Percentiles rank a stretch among this genome's conserved stretches.
phyloP scores from a whole-genome alignment of 2,888 invertebrate species.

The Pachydiplax longipennis region DNA sequence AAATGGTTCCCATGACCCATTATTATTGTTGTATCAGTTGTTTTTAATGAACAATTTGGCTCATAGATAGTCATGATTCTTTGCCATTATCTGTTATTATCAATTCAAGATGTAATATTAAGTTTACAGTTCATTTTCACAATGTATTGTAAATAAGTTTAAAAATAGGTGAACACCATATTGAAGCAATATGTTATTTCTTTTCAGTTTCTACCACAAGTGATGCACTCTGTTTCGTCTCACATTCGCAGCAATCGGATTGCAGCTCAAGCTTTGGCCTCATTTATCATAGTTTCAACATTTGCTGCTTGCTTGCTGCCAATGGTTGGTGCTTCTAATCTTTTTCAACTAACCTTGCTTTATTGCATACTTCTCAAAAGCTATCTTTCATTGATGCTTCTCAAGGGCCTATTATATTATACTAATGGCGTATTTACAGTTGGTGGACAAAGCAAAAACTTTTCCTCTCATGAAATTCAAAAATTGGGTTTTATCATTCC shows the following conservation, averaged over 20 bases:
- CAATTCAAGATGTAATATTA: neutral
- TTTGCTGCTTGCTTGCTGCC: conserved; percentile 14
- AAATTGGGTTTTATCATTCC: too few relatives aligned
- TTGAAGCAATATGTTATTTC: neutral
- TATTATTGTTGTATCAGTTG: too few relatives aligned
- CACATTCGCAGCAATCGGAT: conserved; percentile 29
- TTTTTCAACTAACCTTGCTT: neutral
- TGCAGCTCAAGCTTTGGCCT: conserved; percentile 37
- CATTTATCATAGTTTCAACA: conserved; percentile 16
- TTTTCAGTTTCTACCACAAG: conserved; percentile 55
- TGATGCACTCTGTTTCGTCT: conserved; percentile 49
- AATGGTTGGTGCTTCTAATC: conserved; percentile 42
- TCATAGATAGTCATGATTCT: too few relatives aligned
- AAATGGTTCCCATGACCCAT: too few relatives aligned
- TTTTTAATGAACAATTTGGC: too few relatives aligned
- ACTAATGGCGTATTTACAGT: too few relatives aligned
- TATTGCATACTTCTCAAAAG: neutral
- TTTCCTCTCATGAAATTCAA: too few relatives aligned
- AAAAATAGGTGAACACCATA: neutral
- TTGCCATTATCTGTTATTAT: too few relatives aligned
- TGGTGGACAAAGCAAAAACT: too few relatives aligned
- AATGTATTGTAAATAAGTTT: neutral
- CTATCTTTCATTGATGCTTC: neutral
- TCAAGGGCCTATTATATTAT: too few relatives aligned
- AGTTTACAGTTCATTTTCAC: neutral